A percentile compares a stretch with the other conserved stretches of the same genome.
Evolutionary conservation across 1,140 invertebrate species (phyloP).

Genomic region (Polypedilum pembai): DNA sequence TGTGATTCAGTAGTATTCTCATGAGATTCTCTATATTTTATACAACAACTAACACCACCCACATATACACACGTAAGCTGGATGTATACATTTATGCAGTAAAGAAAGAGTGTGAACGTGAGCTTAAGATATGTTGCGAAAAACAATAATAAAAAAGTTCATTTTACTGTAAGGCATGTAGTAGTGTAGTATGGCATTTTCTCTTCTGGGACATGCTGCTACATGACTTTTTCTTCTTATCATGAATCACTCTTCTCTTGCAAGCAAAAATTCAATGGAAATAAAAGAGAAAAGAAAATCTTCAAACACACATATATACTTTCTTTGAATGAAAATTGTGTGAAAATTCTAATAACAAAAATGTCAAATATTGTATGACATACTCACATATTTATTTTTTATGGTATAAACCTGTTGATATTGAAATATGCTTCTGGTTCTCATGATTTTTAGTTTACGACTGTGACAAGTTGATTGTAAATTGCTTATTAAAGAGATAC

Average conservation of each 20-base stretch:
- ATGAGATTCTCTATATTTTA: neutral
- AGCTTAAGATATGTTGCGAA: neutral
- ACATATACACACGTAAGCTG: neutral
- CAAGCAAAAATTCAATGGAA: neutral
- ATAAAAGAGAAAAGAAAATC: too few species aligned
- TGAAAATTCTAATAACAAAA: slow-evolving; percentile 13
- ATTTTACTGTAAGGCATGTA: neutral
- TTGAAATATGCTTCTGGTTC: neutral
- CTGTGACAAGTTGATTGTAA: too few species aligned
- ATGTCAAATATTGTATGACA: neutral
- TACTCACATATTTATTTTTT: neutral
- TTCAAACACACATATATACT: neutral
- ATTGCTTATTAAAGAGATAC: neutral
- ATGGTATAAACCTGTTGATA: neutral
- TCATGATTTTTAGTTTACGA: neutral
- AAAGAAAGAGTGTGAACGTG: neutral
- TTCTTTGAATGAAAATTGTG: neutral
- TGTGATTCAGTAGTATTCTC: neutral
- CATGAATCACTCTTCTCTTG: neutral
- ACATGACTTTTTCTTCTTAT: neutral
- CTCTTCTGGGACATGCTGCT: neutral
- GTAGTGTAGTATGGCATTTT: neutral
- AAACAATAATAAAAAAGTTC: slow-evolving; percentile 6
- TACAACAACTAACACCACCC: neutral
- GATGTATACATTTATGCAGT: neutral